A percentile compares a stretch with the other conserved stretches of the same genome.
Conservation (phyloP, 2,113 vertebrate genomes). For the Morone chrysops region DNA sequence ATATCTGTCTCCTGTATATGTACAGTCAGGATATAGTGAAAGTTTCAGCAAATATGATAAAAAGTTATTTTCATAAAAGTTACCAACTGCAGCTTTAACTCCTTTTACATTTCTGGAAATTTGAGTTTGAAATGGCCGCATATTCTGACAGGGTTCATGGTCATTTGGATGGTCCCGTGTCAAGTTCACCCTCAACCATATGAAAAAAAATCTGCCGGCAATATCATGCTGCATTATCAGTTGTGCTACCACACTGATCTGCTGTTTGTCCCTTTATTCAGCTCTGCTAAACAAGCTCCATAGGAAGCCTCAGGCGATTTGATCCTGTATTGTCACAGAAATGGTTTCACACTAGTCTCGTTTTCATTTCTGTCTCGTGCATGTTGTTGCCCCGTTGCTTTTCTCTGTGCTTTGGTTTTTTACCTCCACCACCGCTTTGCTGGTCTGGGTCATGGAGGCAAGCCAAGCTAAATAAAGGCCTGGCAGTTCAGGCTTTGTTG, state of each 20-base stretch:
- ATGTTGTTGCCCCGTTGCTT: constrained; percentile 60
- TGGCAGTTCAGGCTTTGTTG: constrained; percentile 74
- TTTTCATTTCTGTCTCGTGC: constrained; percentile 61
- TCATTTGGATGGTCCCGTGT: background rate
- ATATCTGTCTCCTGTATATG: no score
- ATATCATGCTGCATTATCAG: constrained; percentile 5
- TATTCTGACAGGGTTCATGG: background rate
- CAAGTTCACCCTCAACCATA: background rate
- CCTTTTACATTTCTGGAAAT: background rate
- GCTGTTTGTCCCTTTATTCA: constrained; percentile 39
- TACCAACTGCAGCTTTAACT: no score
- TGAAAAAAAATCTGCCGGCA: background rate
- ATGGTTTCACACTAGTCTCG: constrained; percentile 57
- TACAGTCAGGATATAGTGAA: no score
- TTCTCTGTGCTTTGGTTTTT: constrained; percentile 58
- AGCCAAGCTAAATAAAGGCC: constrained; percentile 81
- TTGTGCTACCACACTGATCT: constrained; percentile 14
- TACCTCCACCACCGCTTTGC: constrained; percentile 56
- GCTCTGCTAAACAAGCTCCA: constrained; percentile 37
- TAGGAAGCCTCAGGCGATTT: constrained; percentile 44
- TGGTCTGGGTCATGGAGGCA: constrained; percentile 69
- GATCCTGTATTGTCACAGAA: constrained; percentile 57
- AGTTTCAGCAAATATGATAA: no score
- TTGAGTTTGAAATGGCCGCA: background rate
- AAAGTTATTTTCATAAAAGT: no score